Evolutionary conservation across 2,113 vertebrate species (phyloP), one percentile per base, ranked within the genome.

Genomic region (Xyliphius kryptos): DNA sequence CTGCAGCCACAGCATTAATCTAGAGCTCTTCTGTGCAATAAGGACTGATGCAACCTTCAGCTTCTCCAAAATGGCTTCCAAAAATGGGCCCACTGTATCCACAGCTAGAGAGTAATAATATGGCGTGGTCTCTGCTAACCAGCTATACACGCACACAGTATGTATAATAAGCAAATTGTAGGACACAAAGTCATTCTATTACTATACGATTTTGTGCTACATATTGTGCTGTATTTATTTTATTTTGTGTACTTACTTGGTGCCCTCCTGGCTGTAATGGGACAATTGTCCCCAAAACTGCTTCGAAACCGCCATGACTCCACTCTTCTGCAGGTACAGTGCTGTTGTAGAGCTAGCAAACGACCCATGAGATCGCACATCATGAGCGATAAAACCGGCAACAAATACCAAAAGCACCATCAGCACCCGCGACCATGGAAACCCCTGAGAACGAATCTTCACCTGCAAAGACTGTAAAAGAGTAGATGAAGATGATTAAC

Each of bases 361-460:
- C 8, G 94, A 90, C 36, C 88, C 84, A 0, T 91, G 87, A 0
- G 84, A 87, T 58, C 76, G 74, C 69, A 94, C 0, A 6, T 98
- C 94, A 0, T 95, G 91, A 63, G 86, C 78, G 0, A 97, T 59
- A 74, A 96, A 90, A 0, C 89, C 91, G 0, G 82, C 26, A 0
- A 46, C 19, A 0, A 91, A 89, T 46, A 94, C 65, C 1, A 95
- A 68, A 58, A 87, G 13, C 32, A 91, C 52, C 3, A 97, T 70
- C 36, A 94, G 70, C 56, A 95, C 77, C n/a, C 82, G 85, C 0
- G 71, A 66, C 94, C 92, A 95, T 4, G 91, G 91, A 63, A 93
- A 85, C 1, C 82, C 82, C 0, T 17, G 73, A 5, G 91, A 86
- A 2, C 51, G 87, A 79, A 93, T 88, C 84, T 84, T 93, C 21